Evolutionary conservation across 2,888 invertebrate species (phyloP), one percentile per base, ranked within the genome.

Genomic region (Laothoe populi): DNA sequence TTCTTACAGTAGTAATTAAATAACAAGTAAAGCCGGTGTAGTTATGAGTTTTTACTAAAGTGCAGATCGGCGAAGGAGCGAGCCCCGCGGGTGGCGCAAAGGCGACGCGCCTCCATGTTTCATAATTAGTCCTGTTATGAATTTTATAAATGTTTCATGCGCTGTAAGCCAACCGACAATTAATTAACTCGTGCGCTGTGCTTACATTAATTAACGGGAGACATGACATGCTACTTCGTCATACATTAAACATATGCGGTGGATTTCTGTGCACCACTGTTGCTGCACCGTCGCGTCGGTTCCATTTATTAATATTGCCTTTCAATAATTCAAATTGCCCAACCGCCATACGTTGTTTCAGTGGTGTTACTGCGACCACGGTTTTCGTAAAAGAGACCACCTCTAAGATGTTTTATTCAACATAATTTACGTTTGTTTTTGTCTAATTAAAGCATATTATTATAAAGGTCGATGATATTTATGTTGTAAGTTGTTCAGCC

Each of bases 91-190:
- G 90, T 88, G 90, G 90, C 83, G 83, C 81, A 81, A 82, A 77
- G 75, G 79, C 72, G 75, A 74, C 76, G 77, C 82, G 82, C 83
- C 82, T 75, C 81, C 82, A 84, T 82, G 83, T 82, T 87, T 89
- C 87, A 86, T 87, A 89, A 88, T 88, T 89, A 90, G 87, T 81
- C 77, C 78, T 85, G 91, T 90, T 92, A 92, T 92, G 91, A 91
- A 89, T 89, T 90, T 83, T 86, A 92, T 92, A 88, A 90, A 91
- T 92, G 87, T 90, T 90, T 90, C 88, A 90, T 90, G 88, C 80
- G 74, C 81, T 82, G 75, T 83, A 79, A 80, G 79, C 82, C 81
- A 83, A 84, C 82, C 86, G 85, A 86, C 90, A 91, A 86, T 91
- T 90, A 91, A 90, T 91, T 90, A 91, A 84, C 86, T 86, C 83